These are phyloP conservation scores for Phoenicopterus ruber DNA, from an alignment of 2,113 vertebrate genomes.

Conservation along the genomic window DNA sequence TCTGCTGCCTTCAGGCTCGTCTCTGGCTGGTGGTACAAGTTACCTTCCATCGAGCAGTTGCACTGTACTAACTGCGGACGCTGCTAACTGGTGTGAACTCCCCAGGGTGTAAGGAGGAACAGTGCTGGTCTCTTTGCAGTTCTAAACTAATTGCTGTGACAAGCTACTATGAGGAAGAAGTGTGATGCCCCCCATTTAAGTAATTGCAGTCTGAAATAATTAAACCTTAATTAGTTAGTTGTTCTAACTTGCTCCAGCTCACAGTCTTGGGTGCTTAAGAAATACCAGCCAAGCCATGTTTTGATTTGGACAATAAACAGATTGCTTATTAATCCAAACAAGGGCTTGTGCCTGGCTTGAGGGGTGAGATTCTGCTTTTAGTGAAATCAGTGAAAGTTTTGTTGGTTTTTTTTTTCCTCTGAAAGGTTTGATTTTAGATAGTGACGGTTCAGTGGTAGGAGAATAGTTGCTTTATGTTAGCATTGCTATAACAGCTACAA, in stretches of 20 bases:
- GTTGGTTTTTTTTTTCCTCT: neutral
- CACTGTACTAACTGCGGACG: neutral
- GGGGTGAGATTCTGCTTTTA: neutral
- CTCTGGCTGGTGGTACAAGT: neutral
- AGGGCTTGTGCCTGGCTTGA: neutral
- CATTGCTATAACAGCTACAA: neutral
- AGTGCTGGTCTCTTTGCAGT: neutral
- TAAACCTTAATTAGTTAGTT: neutral
- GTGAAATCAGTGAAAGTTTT: neutral
- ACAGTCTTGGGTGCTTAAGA: neutral
- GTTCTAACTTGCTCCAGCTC: neutral
- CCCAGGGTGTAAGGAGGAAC: neutral
- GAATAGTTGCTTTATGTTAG: neutral
- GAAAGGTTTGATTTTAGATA: neutral
- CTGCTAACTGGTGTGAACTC: neutral
- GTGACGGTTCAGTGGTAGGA: neutral
- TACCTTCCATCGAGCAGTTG: fast-evolving
- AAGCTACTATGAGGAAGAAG: neutral
- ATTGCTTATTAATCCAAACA: neutral
- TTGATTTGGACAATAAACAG: neutral
- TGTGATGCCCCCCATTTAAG: neutral
- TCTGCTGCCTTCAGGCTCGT: neutral
- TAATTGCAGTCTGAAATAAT: neutral
- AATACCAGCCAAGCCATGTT: neutral
- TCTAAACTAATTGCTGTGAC: neutral